Percentiles rank a stretch among this genome's conserved stretches.
Evolutionary conservation across 2,797 vertebrate species (phyloP).

Genomic region (Pogonophryne albipinna): DNA sequence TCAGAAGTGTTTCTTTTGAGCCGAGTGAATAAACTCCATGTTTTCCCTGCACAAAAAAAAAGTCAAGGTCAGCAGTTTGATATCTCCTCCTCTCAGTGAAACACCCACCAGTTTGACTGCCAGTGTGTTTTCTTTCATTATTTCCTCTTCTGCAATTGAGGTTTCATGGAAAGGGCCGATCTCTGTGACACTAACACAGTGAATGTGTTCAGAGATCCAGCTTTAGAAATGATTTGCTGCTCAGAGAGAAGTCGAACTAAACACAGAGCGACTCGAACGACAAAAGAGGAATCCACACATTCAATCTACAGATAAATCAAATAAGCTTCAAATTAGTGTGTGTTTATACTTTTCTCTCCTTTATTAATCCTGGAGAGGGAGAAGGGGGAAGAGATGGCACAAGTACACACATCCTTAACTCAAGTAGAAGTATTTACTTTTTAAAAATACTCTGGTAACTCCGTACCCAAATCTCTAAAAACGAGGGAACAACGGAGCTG

Average conservation of each 20-base stretch:
- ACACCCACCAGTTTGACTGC: conserved; percentile 25
- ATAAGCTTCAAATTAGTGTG: conserved; percentile 57
- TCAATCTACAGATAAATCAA: conserved; percentile 64
- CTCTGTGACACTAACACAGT: conserved; percentile 41
- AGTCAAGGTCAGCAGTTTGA: conserved; percentile 30
- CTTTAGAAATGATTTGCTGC: conserved; percentile 56
- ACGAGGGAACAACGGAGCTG: no score
- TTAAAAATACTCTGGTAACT: no score
- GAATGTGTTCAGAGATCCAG: conserved; percentile 53
- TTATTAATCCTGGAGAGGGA: background rate
- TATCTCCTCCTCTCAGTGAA: conserved; percentile 9
- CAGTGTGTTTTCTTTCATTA: background rate
- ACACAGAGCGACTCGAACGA: conserved; percentile 41
- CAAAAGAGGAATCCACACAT: conserved; percentile 42
- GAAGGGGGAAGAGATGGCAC: background rate
- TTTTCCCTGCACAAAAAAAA: background rate
- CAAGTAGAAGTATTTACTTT: no score
- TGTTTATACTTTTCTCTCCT: no score
- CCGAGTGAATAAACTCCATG: background rate
- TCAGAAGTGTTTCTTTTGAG: background rate
- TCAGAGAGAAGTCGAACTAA: conserved; percentile 44
- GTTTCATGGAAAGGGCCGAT: conserved; percentile 34
- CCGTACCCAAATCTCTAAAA: no score
- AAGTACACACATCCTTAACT: no score
- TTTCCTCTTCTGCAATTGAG: conserved; percentile 20